Percentiles rank a stretch among this genome's conserved stretches.
Conservation (phyloP, 2,888 invertebrate genomes). For the Microchrysa polita region DNA sequence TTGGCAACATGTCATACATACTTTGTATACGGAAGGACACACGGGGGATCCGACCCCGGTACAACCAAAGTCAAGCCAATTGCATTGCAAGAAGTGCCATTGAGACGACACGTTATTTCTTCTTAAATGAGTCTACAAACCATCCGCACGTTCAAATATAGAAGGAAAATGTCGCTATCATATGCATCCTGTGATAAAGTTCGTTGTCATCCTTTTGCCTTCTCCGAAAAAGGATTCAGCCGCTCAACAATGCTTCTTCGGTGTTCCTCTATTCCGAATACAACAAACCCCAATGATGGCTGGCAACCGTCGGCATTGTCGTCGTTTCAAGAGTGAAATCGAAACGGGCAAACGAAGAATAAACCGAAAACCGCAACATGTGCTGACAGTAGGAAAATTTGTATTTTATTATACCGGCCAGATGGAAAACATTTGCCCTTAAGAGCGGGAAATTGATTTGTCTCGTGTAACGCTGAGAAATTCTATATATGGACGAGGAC, state of each 20-base stretch:
- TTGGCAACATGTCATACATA: background rate
- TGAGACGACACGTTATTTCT: conserved; percentile 48
- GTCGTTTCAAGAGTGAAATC: conserved; percentile 15
- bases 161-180: conserved; percentile 43
- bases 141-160: conserved; percentile 48
- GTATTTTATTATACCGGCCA: conserved; percentile 50
- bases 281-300: background rate
- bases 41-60: background rate
- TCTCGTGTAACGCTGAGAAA: conserved; percentile 40
- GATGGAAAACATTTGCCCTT: conserved; percentile 50
- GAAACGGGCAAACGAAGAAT: conserved; percentile 25
- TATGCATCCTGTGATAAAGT: conserved; percentile 42
- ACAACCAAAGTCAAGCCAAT: conserved; percentile 44
- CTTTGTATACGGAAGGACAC: background rate
- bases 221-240: too few species aligned
- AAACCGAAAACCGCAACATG: conserved; percentile 48
- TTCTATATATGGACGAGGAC: conserved; percentile 18
- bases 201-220: conserved; percentile 26
- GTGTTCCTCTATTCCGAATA: too few species aligned
- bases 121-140: conserved; percentile 49
- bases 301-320: too few species aligned
- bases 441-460: conserved; percentile 50
- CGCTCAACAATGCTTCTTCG: background rate
- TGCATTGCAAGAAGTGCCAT: conserved; percentile 48
- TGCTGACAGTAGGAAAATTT: conserved; percentile 50